Evolutionary conservation across 2,888 invertebrate species (phyloP), one percentile per base, ranked within the genome.

Genomic region (Nebria salina): DNA sequence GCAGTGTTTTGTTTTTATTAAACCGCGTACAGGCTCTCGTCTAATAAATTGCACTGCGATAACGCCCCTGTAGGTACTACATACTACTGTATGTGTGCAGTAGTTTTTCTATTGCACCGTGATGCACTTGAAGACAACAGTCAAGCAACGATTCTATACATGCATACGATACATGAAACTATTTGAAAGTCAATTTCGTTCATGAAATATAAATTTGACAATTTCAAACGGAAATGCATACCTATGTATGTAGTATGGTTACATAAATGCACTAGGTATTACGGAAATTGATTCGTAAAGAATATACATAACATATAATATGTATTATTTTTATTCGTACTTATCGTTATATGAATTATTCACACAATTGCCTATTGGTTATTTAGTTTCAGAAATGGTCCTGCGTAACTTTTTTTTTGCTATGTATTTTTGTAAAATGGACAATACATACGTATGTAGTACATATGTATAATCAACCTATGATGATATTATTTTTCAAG

Each of bases 221-320:
- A 54, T 54, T 54, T 54, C 11, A 54, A 54, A 13, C 54, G 13
- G 54, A 54, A 8, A 54, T 54, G 54, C n/a, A n/a, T n/a, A n/a
- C n/a, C n/a, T n/a, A 20, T 20, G 20, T 20, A 20, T 20, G 20
- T 20, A 20, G 54, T 6, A 54, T 54, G 34, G 5, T 4, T 34
- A 34, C 34, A 34, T 34, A 34, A 34, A 34, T 34, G 34, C 34
- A 34, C 43, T 8, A 43, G 43, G 8, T 11, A 54, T 54, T 54
- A 54, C 4, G 13, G 54, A 54, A 80, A 80, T 80, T 80, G 80
- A 80, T 80, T 80, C 75, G 75, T 80, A 75, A 72, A 75, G 75
- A 80, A 80, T n/a, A n/a, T n/a, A n/a, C n/a, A n/a, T n/a, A n/a
- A n/a, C n/a, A n/a, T n/a, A n/a, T n/a, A n/a, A 75, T 75, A 75